Percentiles rank a stretch among this genome's conserved stretches.
phyloP scores from a whole-genome alignment of 1,140 invertebrate genomes.

The Drosophila bifasciata region DNA sequence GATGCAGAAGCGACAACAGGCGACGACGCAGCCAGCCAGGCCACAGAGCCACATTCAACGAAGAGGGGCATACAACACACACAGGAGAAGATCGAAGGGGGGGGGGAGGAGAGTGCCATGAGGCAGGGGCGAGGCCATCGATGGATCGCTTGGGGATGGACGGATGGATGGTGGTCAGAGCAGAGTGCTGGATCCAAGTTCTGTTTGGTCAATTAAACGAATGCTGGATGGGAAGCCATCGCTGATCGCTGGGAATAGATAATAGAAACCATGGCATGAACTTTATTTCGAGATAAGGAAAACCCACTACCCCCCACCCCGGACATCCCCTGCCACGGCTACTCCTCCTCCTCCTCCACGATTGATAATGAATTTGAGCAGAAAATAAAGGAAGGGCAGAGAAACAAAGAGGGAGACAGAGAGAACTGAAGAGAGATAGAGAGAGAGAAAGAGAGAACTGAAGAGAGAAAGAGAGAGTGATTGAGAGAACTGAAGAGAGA shows the following conservation, averaged over 20 bases:
- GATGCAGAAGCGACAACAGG: slow-evolving; percentile 46
- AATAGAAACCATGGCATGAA: slow-evolving; percentile 74
- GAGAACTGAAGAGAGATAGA: too few species aligned
- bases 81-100: not conserved
- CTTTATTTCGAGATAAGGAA: slow-evolving; percentile 71
- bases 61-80: slow-evolving; percentile 23
- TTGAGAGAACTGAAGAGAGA: slow-evolving; percentile 35
- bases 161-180: slow-evolving; percentile 37
- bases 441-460: not conserved
- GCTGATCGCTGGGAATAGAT: slow-evolving; percentile 79
- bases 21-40: slow-evolving; percentile 14
- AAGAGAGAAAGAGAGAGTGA: slow-evolving; percentile 64
- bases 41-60: too few species aligned
- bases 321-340: too few species aligned
- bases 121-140: slow-evolving; percentile 33
- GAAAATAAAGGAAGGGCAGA: slow-evolving; percentile 1
- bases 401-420: slow-evolving; percentile 7
- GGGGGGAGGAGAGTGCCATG: not conserved
- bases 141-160: slow-evolving; percentile 27
- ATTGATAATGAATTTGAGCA: slow-evolving; percentile 68
- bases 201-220: slow-evolving; percentile 75
- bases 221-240: slow-evolving; percentile 27
- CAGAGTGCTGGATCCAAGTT: slow-evolving; percentile 41
- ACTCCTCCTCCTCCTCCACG: slow-evolving; percentile 10
- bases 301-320: slow-evolving; percentile 14